Conservation (phyloP, 1,140 invertebrate species). For the Anthonomus grandis region DNA sequence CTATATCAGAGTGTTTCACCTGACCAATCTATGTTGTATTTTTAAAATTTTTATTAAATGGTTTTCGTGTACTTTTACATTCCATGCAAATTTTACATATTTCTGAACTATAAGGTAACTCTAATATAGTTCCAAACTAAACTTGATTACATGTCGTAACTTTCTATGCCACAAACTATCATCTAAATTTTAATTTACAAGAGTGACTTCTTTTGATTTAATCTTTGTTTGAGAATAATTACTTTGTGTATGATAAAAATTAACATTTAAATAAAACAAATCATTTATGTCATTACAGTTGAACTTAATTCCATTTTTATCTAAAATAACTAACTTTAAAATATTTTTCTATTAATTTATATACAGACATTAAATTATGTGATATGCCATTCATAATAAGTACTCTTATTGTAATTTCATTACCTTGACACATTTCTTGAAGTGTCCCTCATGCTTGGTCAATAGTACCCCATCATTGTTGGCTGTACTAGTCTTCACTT, state of each 20-base stretch:
- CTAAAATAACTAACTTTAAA: no score
- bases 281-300: neutral
- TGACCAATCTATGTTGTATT: constrained; percentile 31
- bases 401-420: constrained; percentile 1
- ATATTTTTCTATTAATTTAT: neutral
- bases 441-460: no score
- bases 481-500: neutral
- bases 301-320: neutral
- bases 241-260: no score
- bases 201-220: neutral
- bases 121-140: constrained; percentile 17
- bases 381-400: neutral
- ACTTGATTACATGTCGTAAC: constrained; percentile 20
- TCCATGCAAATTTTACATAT: constrained; percentile 33
- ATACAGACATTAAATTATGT: constrained; percentile 1
- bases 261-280: constrained; percentile 1
- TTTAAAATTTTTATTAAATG: constrained; percentile 31
- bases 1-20: constrained; percentile 41
- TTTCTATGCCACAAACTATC: constrained; percentile 23
- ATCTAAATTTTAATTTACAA: neutral
- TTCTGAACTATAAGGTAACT: constrained; percentile 13
- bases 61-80: constrained; percentile 33
- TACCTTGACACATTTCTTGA: constrained; percentile 1
- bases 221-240: neutral
- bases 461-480: neutral